Conservation (phyloP, 2,113 vertebrate genomes). For the Psilopogon haemacephalus region DNA sequence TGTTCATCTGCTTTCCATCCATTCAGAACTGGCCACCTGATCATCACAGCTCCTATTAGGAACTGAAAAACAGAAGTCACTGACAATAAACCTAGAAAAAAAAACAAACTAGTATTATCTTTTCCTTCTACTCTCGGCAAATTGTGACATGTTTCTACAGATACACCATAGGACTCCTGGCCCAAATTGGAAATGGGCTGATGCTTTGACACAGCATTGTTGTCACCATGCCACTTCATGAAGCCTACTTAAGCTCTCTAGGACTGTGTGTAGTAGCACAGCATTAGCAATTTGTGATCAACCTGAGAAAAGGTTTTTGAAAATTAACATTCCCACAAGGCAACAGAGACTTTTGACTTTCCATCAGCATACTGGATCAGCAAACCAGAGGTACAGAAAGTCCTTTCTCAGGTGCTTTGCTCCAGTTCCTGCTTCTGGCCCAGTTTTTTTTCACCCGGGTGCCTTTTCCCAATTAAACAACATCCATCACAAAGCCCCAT, state of each 20-base stretch:
- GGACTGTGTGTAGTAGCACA: background rate
- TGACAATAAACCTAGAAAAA: background rate
- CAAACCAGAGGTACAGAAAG: background rate
- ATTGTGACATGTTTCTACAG: background rate
- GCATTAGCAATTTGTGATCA: background rate
- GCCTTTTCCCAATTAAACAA: background rate
- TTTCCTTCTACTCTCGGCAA: background rate
- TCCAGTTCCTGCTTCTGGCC: background rate
- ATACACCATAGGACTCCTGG: background rate
- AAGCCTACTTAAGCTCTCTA: background rate
- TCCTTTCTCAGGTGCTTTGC: background rate
- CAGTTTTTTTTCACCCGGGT: background rate
- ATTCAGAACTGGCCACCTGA: background rate
- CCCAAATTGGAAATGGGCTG: background rate
- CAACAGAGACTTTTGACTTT: background rate
- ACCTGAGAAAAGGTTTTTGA: background rate
- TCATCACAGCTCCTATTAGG: background rate
- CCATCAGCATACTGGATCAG: background rate
- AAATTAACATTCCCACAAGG: background rate
- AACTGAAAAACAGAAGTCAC: background rate
- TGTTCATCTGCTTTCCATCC: background rate
- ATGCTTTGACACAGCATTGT: background rate
- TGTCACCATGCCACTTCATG: background rate
- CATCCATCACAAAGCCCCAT: fast-evolving
- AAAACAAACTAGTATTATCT: background rate